phyloP scores from a whole-genome alignment of 2,797 vertebrate species.

The Parotocinclus haroldoi region DNA sequence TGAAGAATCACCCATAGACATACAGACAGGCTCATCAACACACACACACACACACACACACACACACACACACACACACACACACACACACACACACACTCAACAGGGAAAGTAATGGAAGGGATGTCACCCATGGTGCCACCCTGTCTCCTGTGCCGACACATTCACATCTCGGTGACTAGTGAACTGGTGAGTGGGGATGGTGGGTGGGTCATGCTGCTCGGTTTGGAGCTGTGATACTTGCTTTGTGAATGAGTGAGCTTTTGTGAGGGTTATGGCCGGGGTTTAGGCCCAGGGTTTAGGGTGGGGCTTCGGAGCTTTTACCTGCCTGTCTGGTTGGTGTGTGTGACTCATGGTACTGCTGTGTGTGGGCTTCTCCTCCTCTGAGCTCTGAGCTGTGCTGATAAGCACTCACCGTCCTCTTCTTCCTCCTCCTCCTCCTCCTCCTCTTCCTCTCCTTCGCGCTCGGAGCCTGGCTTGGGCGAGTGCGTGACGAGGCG shows the following conservation, averaged over 20 bases:
- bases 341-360: slow-evolving; percentile 65
- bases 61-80: background rate
- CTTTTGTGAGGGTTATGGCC: slow-evolving; percentile 2
- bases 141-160: slow-evolving; percentile 24
- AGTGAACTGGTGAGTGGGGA: slow-evolving; percentile 39
- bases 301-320: slow-evolving; percentile 28
- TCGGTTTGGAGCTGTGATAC: slow-evolving; percentile 16
- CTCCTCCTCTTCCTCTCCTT: slow-evolving; percentile 76
- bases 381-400: slow-evolving; percentile 77
- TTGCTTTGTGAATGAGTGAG: slow-evolving; percentile 35
- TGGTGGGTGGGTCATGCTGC: slow-evolving; percentile 61
- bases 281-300: slow-evolving; percentile 32
- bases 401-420: slow-evolving; percentile 81
- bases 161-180: slow-evolving; percentile 40
- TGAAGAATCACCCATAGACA: no score
- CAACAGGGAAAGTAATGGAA: slow-evolving; percentile 36
- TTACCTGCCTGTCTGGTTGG: slow-evolving; percentile 64
- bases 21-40: background rate
- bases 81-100: slow-evolving; percentile 2
- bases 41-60: slow-evolving; percentile 19
- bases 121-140: slow-evolving; percentile 33
- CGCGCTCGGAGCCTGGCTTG: slow-evolving; percentile 47
- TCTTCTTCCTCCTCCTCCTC: slow-evolving; percentile 80
- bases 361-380: slow-evolving; percentile 68
- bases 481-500: slow-evolving; percentile 89